These are phyloP conservation scores for Sebastes dallii DNA, from an alignment of 2,797 vertebrate genomes.

Conservation along the genomic window DNA sequence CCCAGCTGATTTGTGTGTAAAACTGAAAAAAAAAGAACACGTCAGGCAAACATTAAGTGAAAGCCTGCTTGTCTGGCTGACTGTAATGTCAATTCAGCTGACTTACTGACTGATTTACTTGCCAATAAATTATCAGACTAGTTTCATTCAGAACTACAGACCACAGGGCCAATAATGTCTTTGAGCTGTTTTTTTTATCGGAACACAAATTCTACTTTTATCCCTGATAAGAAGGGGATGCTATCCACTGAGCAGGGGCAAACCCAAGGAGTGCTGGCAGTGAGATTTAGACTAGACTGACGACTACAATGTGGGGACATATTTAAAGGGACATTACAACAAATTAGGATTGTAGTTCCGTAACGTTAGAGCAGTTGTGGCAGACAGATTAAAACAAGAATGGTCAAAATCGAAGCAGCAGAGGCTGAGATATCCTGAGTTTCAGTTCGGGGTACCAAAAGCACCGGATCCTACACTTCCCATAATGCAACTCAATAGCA, in stretches of 20 bases:
- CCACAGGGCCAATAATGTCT: background rate
- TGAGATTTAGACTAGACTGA: background rate
- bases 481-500: background rate
- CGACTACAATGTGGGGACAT: background rate
- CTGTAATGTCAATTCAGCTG: slow-evolving; percentile 16
- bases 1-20: slow-evolving; percentile 59
- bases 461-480: background rate
- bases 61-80: slow-evolving; percentile 2
- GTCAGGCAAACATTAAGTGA: slow-evolving; percentile 35
- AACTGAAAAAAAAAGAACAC: slow-evolving; percentile 25
- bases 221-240: slow-evolving; percentile 5
- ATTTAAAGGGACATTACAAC: background rate
- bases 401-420: background rate
- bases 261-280: background rate
- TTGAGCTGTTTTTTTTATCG: slow-evolving; percentile 17
- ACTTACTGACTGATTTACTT: slow-evolving; percentile 13
- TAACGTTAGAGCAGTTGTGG: background rate
- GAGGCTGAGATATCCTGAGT: background rate
- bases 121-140: background rate
- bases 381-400: background rate
- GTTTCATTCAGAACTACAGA: background rate
- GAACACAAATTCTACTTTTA: slow-evolving; percentile 11
- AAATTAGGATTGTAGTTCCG: background rate
- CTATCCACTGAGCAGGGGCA: background rate
- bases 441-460: background rate